Conservation (phyloP, 2,888 invertebrate species). For the Pyrochroa serraticornis region DNA sequence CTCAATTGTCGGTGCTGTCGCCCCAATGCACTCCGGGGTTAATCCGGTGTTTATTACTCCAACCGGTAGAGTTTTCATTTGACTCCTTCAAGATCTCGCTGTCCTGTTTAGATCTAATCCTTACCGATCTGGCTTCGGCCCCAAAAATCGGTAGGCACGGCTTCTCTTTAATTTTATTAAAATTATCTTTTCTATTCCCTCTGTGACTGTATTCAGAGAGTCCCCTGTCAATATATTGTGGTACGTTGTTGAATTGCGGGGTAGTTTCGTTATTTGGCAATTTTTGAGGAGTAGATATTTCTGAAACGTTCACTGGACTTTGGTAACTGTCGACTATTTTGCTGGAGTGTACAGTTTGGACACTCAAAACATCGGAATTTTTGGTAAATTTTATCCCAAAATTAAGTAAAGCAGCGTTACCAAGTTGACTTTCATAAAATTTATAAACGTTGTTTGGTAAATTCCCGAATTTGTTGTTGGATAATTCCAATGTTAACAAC, state of each 20-base stretch:
- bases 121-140: slow-evolving; percentile 48
- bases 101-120: no score
- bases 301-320: slow-evolving; percentile 53
- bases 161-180: slow-evolving; percentile 30
- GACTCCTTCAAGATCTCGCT: no score
- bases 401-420: slow-evolving; percentile 47
- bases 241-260: slow-evolving; percentile 10
- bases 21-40: slow-evolving; percentile 24
- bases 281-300: slow-evolving; percentile 44
- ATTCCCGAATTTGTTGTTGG: no score
- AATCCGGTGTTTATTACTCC: slow-evolving; percentile 32
- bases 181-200: slow-evolving; percentile 5
- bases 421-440: no score
- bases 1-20: slow-evolving; percentile 28
- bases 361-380: slow-evolving; percentile 45
- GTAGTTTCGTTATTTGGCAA: no score
- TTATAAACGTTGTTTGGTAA: no score
- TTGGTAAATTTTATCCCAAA: slow-evolving; percentile 46
- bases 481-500: slow-evolving; percentile 54
- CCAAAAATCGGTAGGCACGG: slow-evolving; percentile 54
- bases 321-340: slow-evolving; percentile 49
- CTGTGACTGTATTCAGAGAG: slow-evolving; percentile 9
- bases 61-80: no score
- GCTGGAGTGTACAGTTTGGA: slow-evolving; percentile 49
- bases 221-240: no score